phyloP scores from a whole-genome alignment of 2,113 vertebrate genomes.

The Rhinoderma darwinii region DNA sequence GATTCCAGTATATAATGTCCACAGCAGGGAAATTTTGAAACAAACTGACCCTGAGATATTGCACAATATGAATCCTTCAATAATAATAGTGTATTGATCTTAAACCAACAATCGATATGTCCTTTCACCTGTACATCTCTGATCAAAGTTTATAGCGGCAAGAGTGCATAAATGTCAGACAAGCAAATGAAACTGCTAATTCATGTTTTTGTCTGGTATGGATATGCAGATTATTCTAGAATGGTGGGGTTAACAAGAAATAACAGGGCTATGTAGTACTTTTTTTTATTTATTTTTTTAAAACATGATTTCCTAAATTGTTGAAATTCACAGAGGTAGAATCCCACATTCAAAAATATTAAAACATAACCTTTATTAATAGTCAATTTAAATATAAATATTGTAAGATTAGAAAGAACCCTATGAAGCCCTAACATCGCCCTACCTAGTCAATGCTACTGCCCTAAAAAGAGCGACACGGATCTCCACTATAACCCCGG shows the following conservation, averaged over 20 bases:
- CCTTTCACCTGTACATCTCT: not conserved
- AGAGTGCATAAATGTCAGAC: not conserved
- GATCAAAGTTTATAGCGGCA: not conserved
- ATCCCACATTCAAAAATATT: no score
- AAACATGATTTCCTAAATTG: no score
- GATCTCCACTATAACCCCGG: no score
- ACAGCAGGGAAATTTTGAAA: not conserved
- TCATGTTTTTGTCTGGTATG: not conserved
- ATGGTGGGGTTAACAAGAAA: not conserved
- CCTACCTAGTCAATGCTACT: no score
- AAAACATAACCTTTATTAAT: no score
- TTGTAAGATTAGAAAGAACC: no score
- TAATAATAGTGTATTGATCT: constrained; percentile 15
- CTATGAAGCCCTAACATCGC: no score
- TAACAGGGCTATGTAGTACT: no score
- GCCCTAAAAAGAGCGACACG: no score
- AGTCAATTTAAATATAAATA: no score
- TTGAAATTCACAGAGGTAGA: no score
- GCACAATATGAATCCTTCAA: constrained; percentile 18
- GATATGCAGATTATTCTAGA: not conserved
- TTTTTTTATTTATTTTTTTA: no score
- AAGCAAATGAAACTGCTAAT: not conserved
- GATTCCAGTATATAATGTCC: not conserved
- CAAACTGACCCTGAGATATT: constrained; percentile 7
- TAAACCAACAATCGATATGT: not conserved